A percentile compares a stretch with the other conserved stretches of the same genome.
Conservation (phyloP, 1,140 invertebrate species). For the Hycleus cichorii region DNA sequence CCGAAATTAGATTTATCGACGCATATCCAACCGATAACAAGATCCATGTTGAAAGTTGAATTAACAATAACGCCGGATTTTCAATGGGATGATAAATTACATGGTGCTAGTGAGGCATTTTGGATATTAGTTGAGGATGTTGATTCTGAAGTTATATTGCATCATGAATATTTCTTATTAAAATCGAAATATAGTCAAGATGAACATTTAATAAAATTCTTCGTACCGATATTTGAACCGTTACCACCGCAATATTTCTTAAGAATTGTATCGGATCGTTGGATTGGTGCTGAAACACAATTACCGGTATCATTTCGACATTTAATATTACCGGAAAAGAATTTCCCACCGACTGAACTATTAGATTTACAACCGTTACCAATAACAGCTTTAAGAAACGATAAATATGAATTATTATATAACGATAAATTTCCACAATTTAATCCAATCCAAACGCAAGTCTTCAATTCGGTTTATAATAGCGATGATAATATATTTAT, state of each 20-base stretch:
- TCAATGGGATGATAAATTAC: constrained; percentile 97
- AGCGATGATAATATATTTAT: constrained; percentile 98
- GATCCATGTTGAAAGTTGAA: constrained; percentile 90
- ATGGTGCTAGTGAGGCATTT: constrained; percentile 94
- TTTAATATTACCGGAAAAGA: constrained; percentile 96
- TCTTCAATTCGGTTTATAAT: constrained; percentile 98
- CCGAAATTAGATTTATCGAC: constrained; percentile 91
- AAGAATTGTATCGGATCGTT: constrained; percentile 67
- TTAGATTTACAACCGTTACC: constrained; percentile 96
- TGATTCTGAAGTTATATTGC: constrained; percentile 90
- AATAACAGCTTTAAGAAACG: constrained; percentile 75
- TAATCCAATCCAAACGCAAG: constrained; percentile 99
- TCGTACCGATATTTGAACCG: constrained; percentile 97
- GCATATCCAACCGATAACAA: constrained; percentile 95
- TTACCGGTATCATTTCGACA: constrained; percentile 96
- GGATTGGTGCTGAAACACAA: constrained; percentile 92
- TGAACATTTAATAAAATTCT: constrained; percentile 96
- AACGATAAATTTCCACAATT: constrained; percentile 79
- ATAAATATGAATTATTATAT: constrained; percentile 81
- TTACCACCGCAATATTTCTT: constrained; percentile 97
- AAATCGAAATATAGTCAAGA: constrained; percentile 93
- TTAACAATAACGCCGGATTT: constrained; percentile 99
- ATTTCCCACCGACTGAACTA: constrained; percentile 94
- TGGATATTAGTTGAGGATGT: constrained; percentile 99
- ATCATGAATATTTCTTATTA: constrained; percentile 96